Evolutionary conservation across 2,797 vertebrate species (phyloP).

Genomic region (Ptychobarbus kaznakovi): DNA sequence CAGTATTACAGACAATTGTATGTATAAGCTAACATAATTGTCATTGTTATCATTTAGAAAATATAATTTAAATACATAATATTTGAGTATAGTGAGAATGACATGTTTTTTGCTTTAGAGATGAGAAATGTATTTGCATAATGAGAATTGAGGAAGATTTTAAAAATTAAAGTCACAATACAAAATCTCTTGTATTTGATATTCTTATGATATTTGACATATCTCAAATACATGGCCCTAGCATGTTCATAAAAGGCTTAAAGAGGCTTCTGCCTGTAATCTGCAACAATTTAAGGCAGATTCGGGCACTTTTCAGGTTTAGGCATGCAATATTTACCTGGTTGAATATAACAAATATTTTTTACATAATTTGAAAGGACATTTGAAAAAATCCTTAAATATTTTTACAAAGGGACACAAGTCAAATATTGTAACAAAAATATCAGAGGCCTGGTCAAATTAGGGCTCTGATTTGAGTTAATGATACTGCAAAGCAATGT

Average conservation of each 20-base stretch:
- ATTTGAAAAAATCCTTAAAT: neutral
- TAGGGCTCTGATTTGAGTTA: neutral
- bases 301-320: neutral
- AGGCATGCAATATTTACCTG: neutral
- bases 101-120: neutral
- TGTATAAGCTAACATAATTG: neutral
- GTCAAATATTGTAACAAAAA: neutral
- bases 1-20: neutral
- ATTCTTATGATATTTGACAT: too few relatives aligned
- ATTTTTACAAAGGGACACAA: neutral
- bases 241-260: neutral
- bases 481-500: neutral
- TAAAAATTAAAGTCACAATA: neutral
- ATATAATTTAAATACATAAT: neutral
- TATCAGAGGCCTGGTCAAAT: neutral
- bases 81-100: neutral
- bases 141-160: neutral
- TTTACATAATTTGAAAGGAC: too few relatives aligned
- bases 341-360: neutral
- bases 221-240: neutral
- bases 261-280: neutral
- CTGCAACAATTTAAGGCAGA: neutral
- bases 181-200: too few relatives aligned
- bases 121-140: neutral
- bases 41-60: neutral